Evolutionary conservation across 1,140 invertebrate species (phyloP).

Genomic region (Panagrolaimus sp.): DNA sequence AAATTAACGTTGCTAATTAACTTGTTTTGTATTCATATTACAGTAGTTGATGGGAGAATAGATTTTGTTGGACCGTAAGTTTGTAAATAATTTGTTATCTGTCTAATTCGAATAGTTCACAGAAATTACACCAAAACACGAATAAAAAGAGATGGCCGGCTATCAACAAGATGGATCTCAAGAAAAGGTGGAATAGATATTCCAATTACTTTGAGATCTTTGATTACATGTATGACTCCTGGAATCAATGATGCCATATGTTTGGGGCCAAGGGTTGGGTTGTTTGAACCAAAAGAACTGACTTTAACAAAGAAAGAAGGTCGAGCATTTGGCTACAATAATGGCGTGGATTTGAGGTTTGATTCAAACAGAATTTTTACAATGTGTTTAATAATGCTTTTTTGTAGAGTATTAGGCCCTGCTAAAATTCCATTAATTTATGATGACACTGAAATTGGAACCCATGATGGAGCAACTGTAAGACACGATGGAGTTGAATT

Average conservation of each 20-base stretch:
- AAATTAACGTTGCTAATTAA: no score
- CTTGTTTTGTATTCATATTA: not conserved
- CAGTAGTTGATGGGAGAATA: not conserved
- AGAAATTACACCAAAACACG: slow-evolving; percentile 9
- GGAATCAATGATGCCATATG: slow-evolving; percentile 12
- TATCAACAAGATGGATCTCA: slow-evolving; percentile 5
- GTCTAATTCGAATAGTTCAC: no score
- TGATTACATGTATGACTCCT: slow-evolving; percentile 7
- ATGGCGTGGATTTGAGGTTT: slow-evolving; percentile 14
- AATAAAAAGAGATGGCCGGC: slow-evolving; percentile 3
- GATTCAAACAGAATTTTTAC: not conserved
- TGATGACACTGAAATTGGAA: slow-evolving; percentile 6
- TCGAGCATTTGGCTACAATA: slow-evolving; percentile 1
- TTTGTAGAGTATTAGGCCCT: not conserved
- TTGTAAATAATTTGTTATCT: not conserved
- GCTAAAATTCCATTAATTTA: not conserved
- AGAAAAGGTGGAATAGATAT: slow-evolving; percentile 12
- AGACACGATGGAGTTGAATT: not conserved
- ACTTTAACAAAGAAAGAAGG: slow-evolving; percentile 5
- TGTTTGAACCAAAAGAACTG: slow-evolving; percentile 9
- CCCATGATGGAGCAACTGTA: not conserved
- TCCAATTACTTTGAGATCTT: not conserved
- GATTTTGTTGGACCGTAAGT: slow-evolving; percentile 13
- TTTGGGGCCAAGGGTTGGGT: slow-evolving; percentile 11
- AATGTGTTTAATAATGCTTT: not conserved